phyloP scores from a whole-genome alignment of 2,113 vertebrate species.

The Rhynchomys soricoides region DNA sequence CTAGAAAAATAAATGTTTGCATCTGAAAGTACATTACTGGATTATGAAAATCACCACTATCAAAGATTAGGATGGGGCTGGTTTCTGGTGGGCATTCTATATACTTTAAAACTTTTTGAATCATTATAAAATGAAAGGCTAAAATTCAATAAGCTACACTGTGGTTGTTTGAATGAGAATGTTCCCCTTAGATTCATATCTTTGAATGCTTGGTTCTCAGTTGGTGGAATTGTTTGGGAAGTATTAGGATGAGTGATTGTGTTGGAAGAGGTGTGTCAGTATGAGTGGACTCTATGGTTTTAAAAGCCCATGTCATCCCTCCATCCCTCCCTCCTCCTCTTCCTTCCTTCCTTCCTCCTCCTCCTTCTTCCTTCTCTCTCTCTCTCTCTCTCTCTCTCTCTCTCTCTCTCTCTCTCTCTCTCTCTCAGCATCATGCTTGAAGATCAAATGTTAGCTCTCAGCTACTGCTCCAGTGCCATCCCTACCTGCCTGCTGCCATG shows the following conservation, averaged over 20 bases:
- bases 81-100: neutral
- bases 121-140: conserved; percentile 5
- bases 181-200: neutral
- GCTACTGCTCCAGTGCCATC: neutral
- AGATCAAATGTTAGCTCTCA: neutral
- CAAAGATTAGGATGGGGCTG: neutral
- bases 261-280: neutral
- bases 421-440: neutral
- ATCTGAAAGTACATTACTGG: neutral
- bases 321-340: neutral
- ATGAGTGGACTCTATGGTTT: neutral
- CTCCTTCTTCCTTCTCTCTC: no score
- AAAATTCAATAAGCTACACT: neutral
- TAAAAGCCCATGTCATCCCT: neutral
- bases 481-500: neutral
- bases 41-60: neutral
- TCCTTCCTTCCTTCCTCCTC: no score
- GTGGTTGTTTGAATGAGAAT: neutral
- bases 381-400: no score
- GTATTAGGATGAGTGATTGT: neutral
- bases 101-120: conserved; percentile 41
- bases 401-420: no score
- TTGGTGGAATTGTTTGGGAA: neutral
- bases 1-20: neutral
- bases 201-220: neutral